These are phyloP conservation scores for Minunthozetes semirufus DNA, from an alignment of 2,888 invertebrate species.

Conservation along the genomic window DNA sequence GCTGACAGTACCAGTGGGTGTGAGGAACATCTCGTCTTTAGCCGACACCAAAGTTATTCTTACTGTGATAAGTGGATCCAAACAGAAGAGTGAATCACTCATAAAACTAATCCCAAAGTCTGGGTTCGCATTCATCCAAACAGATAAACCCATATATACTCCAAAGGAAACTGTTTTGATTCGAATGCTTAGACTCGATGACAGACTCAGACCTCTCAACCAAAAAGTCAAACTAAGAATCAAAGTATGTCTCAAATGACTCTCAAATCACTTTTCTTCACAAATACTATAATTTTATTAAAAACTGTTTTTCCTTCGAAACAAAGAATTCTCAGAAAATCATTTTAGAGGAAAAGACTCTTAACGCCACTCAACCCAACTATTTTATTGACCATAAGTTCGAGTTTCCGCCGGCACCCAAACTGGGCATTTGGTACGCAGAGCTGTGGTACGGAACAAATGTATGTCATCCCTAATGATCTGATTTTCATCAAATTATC, in stretches of 20 bases:
- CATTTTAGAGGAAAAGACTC: slow-evolving; percentile 38
- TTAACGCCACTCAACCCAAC: background rate
- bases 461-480: slow-evolving; percentile 27
- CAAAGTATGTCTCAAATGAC: slow-evolving; percentile 37
- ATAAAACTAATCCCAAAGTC: slow-evolving; percentile 24
- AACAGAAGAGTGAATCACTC: slow-evolving; percentile 16
- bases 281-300: background rate
- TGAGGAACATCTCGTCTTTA: background rate
- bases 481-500: too few relatives aligned
- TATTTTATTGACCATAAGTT: slow-evolving; percentile 36
- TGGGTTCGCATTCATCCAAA: slow-evolving; percentile 41
- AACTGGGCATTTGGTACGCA: slow-evolving; percentile 41
- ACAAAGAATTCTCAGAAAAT: slow-evolving; percentile 41
- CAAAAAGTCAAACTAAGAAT: slow-evolving; percentile 40
- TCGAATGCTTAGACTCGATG: slow-evolving; percentile 41
- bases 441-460: slow-evolving; percentile 39
- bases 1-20: background rate
- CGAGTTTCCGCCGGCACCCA: slow-evolving; percentile 40
- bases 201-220: slow-evolving; percentile 39
- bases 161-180: slow-evolving; percentile 41
- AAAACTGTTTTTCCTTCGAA: background rate
- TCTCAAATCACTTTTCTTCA: background rate
- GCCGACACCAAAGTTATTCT: background rate
- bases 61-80: slow-evolving; percentile 24
- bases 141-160: slow-evolving; percentile 44